Evolutionary conservation across 2,797 vertebrate species (phyloP).

Genomic region (Eulemur rubriventer): DNA sequence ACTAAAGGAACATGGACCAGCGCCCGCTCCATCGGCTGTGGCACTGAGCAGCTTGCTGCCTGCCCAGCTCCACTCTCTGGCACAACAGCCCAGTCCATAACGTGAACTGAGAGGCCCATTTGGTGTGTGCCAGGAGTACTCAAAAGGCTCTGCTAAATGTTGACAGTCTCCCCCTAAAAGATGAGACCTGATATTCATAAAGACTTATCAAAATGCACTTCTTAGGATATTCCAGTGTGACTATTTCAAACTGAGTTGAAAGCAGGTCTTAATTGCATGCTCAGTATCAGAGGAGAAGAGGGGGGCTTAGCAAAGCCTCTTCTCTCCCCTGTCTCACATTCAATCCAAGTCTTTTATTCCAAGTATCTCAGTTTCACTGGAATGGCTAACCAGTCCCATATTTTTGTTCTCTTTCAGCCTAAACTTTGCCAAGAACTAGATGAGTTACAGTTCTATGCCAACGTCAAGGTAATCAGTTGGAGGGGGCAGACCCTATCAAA

Average conservation of each 20-base stretch:
- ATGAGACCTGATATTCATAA: background rate
- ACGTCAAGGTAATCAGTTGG: background rate
- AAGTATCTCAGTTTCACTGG: background rate
- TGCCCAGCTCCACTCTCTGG: background rate
- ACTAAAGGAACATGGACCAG: accelerated
- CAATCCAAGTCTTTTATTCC: background rate
- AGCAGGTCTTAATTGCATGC: background rate
- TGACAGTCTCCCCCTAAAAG: background rate
- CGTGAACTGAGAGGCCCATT: background rate
- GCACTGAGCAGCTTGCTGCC: background rate
- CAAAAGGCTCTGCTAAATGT: background rate
- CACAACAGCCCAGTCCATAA: background rate
- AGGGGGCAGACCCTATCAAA: background rate
- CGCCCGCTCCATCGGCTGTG: background rate
- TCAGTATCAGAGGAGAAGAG: background rate
- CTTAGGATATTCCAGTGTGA: background rate
- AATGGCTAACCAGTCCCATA: background rate
- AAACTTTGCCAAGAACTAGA: background rate
- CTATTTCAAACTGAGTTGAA: background rate
- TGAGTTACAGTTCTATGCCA: background rate
- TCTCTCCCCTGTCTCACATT: background rate
- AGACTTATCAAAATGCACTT: background rate
- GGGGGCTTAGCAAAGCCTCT: background rate
- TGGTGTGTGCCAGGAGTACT: background rate
- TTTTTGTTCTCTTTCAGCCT: background rate